Evolutionary conservation across 2,113 vertebrate genomes (phyloP), one percentile per base, ranked within the genome.

Genomic region (Leiothrix lutea): DNA sequence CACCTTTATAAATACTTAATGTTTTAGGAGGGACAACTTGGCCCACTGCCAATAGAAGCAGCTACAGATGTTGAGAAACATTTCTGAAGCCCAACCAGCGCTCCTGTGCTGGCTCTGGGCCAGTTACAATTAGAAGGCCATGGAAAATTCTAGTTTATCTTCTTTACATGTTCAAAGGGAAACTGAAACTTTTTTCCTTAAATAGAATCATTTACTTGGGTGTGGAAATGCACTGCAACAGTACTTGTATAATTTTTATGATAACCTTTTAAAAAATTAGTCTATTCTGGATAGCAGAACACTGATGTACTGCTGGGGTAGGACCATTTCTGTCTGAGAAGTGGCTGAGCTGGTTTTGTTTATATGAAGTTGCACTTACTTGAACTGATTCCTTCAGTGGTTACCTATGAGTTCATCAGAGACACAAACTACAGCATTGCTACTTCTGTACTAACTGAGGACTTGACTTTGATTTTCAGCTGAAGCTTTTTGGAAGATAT

Each of bases 401-500:
- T 92, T 88, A 90, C 62, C 74, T 91, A 36, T 47, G 54, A 26
- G 16, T 89, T 97, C 69, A 92, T 84, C 69, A 92, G 81, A 91
- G 56, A 79, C 57, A 95, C 31, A 95, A 93, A 94, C 67, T 74
- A 54, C 87, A 95, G 48, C 72, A 61, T 82, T 94, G 88, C 51
- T 88, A 23, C 62, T 90, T 82, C 66, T 40, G 26, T 67, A 44
- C 50, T 92, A 90, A 79, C 14, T 75, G 79, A 92, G 50, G 69
- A 90, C 18, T 61, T 96, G 72, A 81, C 28, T 97, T 92, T 40
- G 54, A 77, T 92, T 82, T 88, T 92, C 71, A 97, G 4, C 51
- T 83, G 54, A 94, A 82, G n/a, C 4, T 70, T 31, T 38, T 83
- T n/a, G 10, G 40, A 66, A 94, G 58, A 90, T 36, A 78, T 45